Base-by-base conservation (phyloP, 2,888 invertebrate genomes). In the Epistrophella euchroma region DNA sequence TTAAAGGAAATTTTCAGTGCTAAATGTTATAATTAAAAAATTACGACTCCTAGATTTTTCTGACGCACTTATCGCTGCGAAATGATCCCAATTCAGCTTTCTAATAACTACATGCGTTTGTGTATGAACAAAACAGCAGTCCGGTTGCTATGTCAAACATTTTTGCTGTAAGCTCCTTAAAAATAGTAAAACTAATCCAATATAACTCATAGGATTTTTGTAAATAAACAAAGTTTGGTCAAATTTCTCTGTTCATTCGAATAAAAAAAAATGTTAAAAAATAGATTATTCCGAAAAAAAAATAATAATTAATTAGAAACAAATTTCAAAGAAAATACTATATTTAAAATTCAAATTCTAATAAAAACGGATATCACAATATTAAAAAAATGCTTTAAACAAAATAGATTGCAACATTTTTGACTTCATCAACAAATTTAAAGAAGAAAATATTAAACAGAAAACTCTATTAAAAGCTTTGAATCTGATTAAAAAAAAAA, bases 221-320 rank as follows among this genome's bases (percentile, higher is more conserved):
- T 85, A 85, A 68, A 85, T 85, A 85, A 68, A 17, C 17, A 35
- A 32, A 85, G 68, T 75, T 76, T 60, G 17, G 70, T 70, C 37
- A 56, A 60, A 60, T 17, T 56, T 85, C 76, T 72, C 25, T 72
- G 66, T 77, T 45, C 56, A 52, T 82, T 77, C 40, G 55, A 68
- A 60, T 10, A 68, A 0, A 60, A n/a, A 70, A 19, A 68, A 47
- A 35, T 66, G 76, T 75, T 62, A 70, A 64, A n/a, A 56, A 50
- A 66, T 66, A 79, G 80, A 75, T 80, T 80, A 72, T 71, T 45
- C 66, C 47, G 9, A 80, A 76, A 78, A 15, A 35, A 74, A 40
- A 64, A 5, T 5, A 28, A 28, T 28, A 28, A 32, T 25, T 25
- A 25, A 78, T 55, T 47, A 77, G 40, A 45, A 68, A 78, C 25